phyloP scores from a whole-genome alignment of 2,113 vertebrate species.

The Proteles cristata region DNA sequence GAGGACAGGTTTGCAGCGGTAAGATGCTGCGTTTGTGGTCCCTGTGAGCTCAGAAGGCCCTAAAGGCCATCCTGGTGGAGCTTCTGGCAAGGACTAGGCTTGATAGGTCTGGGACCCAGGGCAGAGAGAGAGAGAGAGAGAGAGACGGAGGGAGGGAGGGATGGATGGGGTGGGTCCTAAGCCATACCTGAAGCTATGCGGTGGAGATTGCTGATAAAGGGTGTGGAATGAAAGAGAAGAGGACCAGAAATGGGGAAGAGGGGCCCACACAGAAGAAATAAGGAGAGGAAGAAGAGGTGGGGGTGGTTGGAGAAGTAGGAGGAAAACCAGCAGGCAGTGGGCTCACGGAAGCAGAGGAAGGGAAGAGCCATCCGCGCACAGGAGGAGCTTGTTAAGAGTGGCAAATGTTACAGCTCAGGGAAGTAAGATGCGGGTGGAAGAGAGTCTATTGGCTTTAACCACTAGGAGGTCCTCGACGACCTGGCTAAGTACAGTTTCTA shows the following conservation, averaged over 20 bases:
- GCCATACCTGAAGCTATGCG: neutral
- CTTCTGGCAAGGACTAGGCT: neutral
- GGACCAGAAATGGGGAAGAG: slow-evolving; percentile 23
- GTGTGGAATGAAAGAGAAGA: slow-evolving; percentile 45
- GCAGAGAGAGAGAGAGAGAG: neutral
- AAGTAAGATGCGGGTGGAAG: slow-evolving; percentile 51
- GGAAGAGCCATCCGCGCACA: neutral
- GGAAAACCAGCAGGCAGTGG: slow-evolving; percentile 48
- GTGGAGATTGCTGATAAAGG: slow-evolving; percentile 3
- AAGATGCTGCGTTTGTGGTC: neutral
- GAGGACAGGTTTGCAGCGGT: neutral
- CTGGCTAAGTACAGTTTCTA: slow-evolving; percentile 63
- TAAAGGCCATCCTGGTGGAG: neutral
- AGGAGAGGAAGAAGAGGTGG: slow-evolving; percentile 41
- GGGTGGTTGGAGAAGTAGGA: slow-evolving; percentile 56
- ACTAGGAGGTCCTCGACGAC: slow-evolving; percentile 64
- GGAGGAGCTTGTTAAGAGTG: slow-evolving; percentile 52
- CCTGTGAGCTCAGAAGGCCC: neutral
- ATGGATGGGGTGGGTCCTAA: neutral
- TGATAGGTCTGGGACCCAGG: neutral
- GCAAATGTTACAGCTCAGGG: slow-evolving; percentile 45
- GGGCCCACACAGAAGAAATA: neutral
- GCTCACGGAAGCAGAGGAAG: slow-evolving; percentile 56
- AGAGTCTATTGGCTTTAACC: slow-evolving; percentile 65
- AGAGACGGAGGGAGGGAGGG: neutral